These are phyloP conservation scores for Dendroctonus valens DNA, from an alignment of 1,140 invertebrate species.

Conservation along the genomic window DNA sequence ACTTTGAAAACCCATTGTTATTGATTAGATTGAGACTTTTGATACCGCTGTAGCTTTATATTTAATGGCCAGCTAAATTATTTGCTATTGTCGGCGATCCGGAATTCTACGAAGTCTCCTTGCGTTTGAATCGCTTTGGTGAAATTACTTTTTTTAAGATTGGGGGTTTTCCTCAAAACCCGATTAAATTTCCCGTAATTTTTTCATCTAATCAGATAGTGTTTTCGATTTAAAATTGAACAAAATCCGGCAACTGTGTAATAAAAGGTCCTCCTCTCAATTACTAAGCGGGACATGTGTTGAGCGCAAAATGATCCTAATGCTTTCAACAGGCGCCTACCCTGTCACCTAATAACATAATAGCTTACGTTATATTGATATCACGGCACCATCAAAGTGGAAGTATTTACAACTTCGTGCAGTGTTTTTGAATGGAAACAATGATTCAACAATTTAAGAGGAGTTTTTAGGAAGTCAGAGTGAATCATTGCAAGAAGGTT, in stretches of 20 bases:
- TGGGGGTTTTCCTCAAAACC: too few relatives aligned
- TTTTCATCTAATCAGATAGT: too few relatives aligned
- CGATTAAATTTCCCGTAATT: too few relatives aligned
- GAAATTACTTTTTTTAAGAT: too few relatives aligned
- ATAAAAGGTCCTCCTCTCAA: constrained; percentile 7
- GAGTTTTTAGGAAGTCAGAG: too few relatives aligned
- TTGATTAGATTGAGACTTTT: background rate
- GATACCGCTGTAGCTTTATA: too few relatives aligned
- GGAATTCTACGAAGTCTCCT: too few relatives aligned
- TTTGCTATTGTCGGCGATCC: too few relatives aligned
- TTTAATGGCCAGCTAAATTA: too few relatives aligned
- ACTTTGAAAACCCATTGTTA: background rate
- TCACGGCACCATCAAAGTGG: constrained; percentile 10
- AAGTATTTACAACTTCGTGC: background rate
- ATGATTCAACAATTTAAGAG: background rate
- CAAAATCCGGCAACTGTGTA: constrained; percentile 12
- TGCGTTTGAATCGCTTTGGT: too few relatives aligned
- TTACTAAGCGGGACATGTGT: constrained; percentile 22
- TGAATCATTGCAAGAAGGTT: too few relatives aligned
- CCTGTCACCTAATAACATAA: constrained; percentile 31
- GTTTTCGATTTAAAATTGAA: too few relatives aligned
- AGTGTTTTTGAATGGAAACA: background rate
- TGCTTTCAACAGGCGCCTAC: constrained; percentile 26
- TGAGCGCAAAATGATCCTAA: constrained; percentile 17
- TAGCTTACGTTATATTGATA: constrained; percentile 16